These are phyloP conservation scores for Seladonia tumulorum DNA, from an alignment of 2,888 invertebrate genomes.

Conservation along the genomic window DNA sequence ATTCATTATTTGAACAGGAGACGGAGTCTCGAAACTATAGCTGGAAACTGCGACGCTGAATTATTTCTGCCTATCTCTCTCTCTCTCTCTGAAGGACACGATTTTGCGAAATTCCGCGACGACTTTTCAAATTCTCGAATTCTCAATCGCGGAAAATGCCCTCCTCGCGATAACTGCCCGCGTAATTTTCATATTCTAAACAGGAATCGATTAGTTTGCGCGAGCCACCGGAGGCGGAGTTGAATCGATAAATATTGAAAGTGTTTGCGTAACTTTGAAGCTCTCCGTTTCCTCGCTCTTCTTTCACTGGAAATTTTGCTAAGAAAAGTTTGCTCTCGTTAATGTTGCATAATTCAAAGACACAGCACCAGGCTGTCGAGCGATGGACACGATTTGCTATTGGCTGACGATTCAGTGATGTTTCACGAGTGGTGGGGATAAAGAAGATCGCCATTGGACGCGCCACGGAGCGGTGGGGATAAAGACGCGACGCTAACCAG, in stretches of 20 bases:
- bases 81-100: not conserved
- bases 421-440: not conserved
- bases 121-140: no score
- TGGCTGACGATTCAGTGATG: not conserved
- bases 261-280: not conserved
- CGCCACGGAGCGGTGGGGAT: no score
- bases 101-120: not conserved
- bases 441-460: no score
- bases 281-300: not conserved
- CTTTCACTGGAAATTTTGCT: not conserved
- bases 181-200: not conserved
- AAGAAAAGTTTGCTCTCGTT: not conserved
- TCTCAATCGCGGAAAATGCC: not conserved
- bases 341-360: not conserved
- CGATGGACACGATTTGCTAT: not conserved
- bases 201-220: not conserved
- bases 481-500: no score
- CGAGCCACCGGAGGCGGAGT: not conserved
- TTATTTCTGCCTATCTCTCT: not conserved
- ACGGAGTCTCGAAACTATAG: conserved; percentile 32
- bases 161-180: not conserved
- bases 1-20: conserved; percentile 52
- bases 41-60: conserved; percentile 1
- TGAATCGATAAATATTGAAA: not conserved
- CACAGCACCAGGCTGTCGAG: not conserved